Evolutionary conservation across 2,113 vertebrate genomes (phyloP), one percentile per base, ranked within the genome.

Genomic region (Mola mola): DNA sequence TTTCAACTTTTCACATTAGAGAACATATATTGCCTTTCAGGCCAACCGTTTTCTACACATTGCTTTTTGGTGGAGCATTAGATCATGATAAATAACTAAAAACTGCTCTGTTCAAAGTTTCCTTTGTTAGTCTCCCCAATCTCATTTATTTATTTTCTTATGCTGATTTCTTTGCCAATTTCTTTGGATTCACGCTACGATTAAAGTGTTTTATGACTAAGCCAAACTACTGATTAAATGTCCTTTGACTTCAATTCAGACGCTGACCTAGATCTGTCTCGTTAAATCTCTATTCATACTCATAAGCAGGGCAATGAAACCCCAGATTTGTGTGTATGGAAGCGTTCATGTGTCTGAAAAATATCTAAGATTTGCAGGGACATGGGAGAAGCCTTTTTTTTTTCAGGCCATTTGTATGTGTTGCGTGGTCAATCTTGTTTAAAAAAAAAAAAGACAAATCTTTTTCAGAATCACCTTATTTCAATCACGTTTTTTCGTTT

Each of bases 191-290:
- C 49, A 25, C 40, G 6, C 10, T 50, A 55, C 62, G 57, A 73
- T 81, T 51, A 1, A 24, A 40, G 31, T 51, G 42, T 15, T 48
- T 20, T 16, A 12, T 33, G 7, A 2, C 31, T 16, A n/a, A 75
- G 65, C 41, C 63, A 57, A 67, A 62, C 59, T 29, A 58, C 48
- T 78, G 84, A 80, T 69, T 37, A 84, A 81, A 81, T 71, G 49
- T 75, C 74, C 17, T 67, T 70, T 76, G 60, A 81, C 84, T 79
- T 79, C 71, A 84, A 66, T 84, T 75, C 71, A 61, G 55, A 26
- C 19, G n/a, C 44, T 82, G 79, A 72, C 84, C 86, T 81, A 72
- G 87, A 85, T 90, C 83, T 71, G 77, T 82, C 83, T 74, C 19
- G 28, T 66, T 49, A 74, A 71, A 80, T 88, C 78, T 73, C 44